phyloP scores from a whole-genome alignment of 2,113 vertebrate species.

The Calcarius ornatus region DNA sequence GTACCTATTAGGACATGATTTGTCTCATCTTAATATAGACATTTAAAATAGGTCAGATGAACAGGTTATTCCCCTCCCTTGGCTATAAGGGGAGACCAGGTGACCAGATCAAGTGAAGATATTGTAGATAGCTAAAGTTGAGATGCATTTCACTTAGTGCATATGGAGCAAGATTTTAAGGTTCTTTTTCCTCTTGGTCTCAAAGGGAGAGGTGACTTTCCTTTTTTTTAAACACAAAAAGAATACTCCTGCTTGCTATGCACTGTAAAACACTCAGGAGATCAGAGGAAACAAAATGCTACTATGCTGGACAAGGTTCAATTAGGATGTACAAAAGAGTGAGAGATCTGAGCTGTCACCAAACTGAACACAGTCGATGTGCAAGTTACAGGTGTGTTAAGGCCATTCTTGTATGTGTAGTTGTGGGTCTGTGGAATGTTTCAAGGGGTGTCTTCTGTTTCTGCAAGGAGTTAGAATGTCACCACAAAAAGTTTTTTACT shows the following conservation, averaged over 20 bases:
- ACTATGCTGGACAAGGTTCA: neutral
- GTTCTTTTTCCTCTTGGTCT: neutral
- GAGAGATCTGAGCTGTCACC: neutral
- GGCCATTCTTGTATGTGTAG: neutral
- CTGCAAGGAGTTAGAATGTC: neutral
- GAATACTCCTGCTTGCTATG: neutral
- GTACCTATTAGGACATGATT: neutral
- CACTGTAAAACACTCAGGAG: neutral
- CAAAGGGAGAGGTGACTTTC: neutral
- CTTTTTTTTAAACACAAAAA: neutral
- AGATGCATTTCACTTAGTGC: neutral
- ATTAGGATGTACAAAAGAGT: neutral
- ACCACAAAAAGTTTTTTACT: neutral
- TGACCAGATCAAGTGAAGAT: neutral
- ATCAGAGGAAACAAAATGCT: neutral
- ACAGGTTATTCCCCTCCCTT: neutral
- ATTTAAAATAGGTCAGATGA: conserved; percentile 2
- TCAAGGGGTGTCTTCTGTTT: neutral
- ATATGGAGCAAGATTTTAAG: neutral
- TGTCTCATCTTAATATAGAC: neutral
- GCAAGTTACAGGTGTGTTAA: neutral
- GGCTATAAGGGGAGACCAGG: neutral
- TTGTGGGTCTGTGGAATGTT: neutral
- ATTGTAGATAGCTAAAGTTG: neutral
- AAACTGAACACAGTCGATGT: neutral